These are phyloP conservation scores for Cotesia chilonis DNA, from an alignment of 1,140 invertebrate genomes.

Conservation along the genomic window DNA sequence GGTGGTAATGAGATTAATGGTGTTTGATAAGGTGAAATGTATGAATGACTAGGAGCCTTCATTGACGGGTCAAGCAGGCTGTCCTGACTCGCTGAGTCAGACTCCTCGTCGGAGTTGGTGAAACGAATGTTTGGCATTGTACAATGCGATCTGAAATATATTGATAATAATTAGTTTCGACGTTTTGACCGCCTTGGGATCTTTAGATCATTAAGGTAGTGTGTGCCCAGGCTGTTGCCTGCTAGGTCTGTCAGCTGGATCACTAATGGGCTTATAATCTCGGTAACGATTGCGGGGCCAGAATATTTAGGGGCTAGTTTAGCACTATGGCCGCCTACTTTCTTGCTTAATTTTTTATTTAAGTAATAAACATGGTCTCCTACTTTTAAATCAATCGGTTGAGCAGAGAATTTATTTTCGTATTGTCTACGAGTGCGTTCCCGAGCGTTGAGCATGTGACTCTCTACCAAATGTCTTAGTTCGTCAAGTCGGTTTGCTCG, in stretches of 20 bases:
- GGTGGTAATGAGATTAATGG: too few relatives aligned
- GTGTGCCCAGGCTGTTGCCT: neutral
- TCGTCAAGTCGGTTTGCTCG: constrained; percentile 8
- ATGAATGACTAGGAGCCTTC: too few relatives aligned
- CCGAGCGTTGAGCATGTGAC: constrained; percentile 7
- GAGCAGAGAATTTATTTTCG: too few relatives aligned
- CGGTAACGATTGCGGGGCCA: neutral
- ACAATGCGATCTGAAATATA: too few relatives aligned
- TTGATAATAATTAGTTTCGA: too few relatives aligned
- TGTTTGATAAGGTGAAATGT: too few relatives aligned
- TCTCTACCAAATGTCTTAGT: constrained; percentile 21
- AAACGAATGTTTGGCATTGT: too few relatives aligned
- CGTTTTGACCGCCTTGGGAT: neutral
- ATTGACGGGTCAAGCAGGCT: too few relatives aligned
- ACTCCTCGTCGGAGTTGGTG: too few relatives aligned
- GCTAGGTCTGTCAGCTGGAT: neutral
- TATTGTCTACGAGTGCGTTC: neutral
- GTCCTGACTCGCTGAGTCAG: too few relatives aligned
- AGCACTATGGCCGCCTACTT: neutral
- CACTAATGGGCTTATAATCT: neutral
- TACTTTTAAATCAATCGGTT: too few relatives aligned
- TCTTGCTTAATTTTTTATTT: neutral
- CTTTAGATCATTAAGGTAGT: neutral
- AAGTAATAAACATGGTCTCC: too few relatives aligned
- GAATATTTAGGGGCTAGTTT: neutral